phyloP scores from a whole-genome alignment of 2,888 invertebrate species.

The Hirtodrosophila trivittata region DNA sequence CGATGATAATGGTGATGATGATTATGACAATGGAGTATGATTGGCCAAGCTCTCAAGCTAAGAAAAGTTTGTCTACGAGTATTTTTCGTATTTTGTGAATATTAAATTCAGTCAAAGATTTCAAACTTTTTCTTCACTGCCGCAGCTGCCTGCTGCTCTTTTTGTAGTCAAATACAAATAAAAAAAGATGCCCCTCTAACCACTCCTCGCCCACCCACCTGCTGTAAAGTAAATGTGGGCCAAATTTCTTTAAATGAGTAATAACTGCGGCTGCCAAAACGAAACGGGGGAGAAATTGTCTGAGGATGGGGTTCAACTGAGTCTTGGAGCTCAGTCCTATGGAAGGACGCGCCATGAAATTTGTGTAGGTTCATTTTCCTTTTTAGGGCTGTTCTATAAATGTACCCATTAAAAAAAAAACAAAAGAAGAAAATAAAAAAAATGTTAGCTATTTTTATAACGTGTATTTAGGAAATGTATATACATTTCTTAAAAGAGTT shows the following conservation, averaged over 20 bases:
- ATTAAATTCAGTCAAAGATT: slow-evolving; percentile 70
- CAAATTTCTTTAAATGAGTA: slow-evolving; percentile 70
- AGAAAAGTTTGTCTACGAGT: slow-evolving; percentile 30
- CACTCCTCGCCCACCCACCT: background rate
- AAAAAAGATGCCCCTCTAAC: slow-evolving; percentile 43
- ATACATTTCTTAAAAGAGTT: background rate
- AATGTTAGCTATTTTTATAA: too few relatives aligned
- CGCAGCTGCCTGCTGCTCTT: slow-evolving; percentile 43
- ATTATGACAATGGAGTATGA: slow-evolving; percentile 4
- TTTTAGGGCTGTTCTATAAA: slow-evolving; percentile 2
- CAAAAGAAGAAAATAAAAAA: slow-evolving; percentile 5
- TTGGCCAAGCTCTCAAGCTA: background rate
- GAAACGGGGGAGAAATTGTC: background rate
- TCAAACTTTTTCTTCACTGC: slow-evolving; percentile 52
- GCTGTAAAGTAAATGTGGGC: slow-evolving; percentile 21
- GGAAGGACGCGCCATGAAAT: slow-evolving; percentile 47
- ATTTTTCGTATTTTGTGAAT: slow-evolving; percentile 53
- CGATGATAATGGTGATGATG: slow-evolving; percentile 15
- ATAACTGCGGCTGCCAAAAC: slow-evolving; percentile 61
- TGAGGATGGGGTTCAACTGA: slow-evolving; percentile 9
- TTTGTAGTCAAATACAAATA: slow-evolving; percentile 65
- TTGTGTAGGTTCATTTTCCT: slow-evolving; percentile 58
- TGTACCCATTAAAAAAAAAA: background rate
- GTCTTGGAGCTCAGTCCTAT: slow-evolving; percentile 17
- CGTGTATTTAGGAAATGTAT: too few relatives aligned